Percentiles rank a stretch among this genome's conserved stretches.
phyloP scores from a whole-genome alignment of 2,113 vertebrate genomes.

The Chauna torquata region DNA sequence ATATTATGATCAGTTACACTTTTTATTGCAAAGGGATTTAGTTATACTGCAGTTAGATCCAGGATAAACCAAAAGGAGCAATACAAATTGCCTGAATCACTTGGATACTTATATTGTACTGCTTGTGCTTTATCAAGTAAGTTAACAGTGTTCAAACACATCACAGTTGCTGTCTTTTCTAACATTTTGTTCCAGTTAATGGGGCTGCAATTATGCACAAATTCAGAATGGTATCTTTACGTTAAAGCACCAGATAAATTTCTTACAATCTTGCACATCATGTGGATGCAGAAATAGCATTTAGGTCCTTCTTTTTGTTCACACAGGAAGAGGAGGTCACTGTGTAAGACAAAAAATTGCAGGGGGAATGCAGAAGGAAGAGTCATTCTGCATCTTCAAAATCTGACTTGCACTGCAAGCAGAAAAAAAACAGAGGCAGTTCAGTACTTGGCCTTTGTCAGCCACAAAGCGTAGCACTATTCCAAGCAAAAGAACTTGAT shows the following conservation, averaged over 20 bases:
- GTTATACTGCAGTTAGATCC: neutral
- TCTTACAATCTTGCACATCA: neutral
- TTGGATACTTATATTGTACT: neutral
- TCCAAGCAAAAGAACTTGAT: neutral
- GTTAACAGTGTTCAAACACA: neutral
- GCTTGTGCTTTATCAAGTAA: neutral
- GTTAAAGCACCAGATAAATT: neutral
- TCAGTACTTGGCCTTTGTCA: neutral
- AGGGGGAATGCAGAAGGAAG: neutral
- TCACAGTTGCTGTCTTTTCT: neutral
- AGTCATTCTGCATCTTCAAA: neutral
- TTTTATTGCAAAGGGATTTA: constrained; percentile 39
- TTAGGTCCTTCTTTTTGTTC: neutral
- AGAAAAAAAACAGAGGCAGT: neutral
- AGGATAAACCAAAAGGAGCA: neutral
- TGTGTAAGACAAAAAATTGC: neutral
- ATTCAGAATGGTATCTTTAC: neutral
- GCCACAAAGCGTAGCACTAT: neutral
- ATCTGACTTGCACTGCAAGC: neutral
- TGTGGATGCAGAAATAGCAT: neutral
- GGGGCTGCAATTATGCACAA: neutral
- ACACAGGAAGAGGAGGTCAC: neutral
- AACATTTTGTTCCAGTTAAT: neutral
- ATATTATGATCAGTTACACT: neutral
- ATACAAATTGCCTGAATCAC: neutral